These are phyloP conservation scores for Cordylochernes scorpioides DNA, from an alignment of 2,888 invertebrate genomes.

Conservation along the genomic window DNA sequence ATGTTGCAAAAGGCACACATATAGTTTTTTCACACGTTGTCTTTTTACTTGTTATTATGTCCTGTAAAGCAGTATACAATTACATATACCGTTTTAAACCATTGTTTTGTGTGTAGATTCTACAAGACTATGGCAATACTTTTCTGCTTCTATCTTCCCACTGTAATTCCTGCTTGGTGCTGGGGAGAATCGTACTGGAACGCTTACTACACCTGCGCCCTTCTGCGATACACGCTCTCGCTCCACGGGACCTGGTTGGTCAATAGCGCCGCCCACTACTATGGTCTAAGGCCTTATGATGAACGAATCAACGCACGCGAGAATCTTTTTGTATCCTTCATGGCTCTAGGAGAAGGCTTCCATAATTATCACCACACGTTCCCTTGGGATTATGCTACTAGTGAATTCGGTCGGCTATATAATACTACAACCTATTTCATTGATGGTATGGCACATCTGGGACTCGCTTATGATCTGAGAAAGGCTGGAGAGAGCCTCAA, in stretches of 20 bases:
- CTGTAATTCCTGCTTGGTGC: constrained; percentile 45
- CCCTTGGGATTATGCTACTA: constrained; percentile 2
- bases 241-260: constrained; percentile 29
- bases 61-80: no score
- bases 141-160: no score
- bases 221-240: constrained; percentile 42
- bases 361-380: constrained; percentile 3
- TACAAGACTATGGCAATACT: no score
- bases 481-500: no score
- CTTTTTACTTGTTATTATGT: no score
- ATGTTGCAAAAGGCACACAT: no score
- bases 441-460: constrained; percentile 20
- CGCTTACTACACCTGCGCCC: constrained; percentile 50
- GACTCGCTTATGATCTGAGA: constrained; percentile 20
- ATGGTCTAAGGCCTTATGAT: constrained; percentile 29
- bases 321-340: constrained; percentile 1
- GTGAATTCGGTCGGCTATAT: constrained; percentile 20
- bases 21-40: no score
- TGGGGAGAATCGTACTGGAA: constrained; percentile 52
- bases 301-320: constrained; percentile 19
- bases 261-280: constrained; percentile 26
- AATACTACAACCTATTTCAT: constrained; percentile 22
- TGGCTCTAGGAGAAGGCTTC: constrained; percentile 2
- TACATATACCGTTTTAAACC: no score
- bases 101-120: no score